Evolutionary conservation across 2,113 vertebrate species (phyloP).

Genomic region (Caretta caretta): DNA sequence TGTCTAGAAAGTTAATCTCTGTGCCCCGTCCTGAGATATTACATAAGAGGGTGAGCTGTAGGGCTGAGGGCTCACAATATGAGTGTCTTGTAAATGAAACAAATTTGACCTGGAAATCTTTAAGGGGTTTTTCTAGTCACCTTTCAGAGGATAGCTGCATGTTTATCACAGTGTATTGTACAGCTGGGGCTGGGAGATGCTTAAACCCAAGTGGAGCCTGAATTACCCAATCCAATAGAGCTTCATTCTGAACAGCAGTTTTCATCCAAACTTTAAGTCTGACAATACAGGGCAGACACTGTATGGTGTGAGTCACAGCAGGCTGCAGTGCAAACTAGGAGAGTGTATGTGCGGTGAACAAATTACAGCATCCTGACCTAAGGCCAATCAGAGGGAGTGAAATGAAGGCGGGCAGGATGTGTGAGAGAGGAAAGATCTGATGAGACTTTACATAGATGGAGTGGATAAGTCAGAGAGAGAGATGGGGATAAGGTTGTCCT

Average conservation of each 20-base stretch:
- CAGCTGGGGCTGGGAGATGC: neutral
- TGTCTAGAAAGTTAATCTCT: no score
- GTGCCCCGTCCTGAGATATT: neutral
- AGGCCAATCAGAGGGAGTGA: accelerated
- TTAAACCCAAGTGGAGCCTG: neutral
- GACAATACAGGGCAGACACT: neutral
- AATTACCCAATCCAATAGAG: neutral
- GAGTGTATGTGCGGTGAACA: neutral
- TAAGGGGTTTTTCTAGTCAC: neutral
- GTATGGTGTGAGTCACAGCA: accelerated
- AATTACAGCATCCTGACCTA: neutral
- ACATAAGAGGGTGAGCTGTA: neutral
- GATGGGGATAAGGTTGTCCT: neutral
- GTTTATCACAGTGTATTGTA: accelerated
- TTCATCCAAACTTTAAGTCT: accelerated
- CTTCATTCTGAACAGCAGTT: neutral
- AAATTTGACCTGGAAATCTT: neutral
- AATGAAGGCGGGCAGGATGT: neutral
- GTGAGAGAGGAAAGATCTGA: neutral
- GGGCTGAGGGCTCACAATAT: neutral
- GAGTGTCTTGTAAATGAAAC: neutral
- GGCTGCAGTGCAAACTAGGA: neutral
- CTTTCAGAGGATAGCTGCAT: accelerated
- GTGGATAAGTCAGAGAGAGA: neutral
- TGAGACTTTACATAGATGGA: neutral